Evolutionary conservation across 2,113 vertebrate genomes (phyloP).

Genomic region (Toxostoma redivivum): DNA sequence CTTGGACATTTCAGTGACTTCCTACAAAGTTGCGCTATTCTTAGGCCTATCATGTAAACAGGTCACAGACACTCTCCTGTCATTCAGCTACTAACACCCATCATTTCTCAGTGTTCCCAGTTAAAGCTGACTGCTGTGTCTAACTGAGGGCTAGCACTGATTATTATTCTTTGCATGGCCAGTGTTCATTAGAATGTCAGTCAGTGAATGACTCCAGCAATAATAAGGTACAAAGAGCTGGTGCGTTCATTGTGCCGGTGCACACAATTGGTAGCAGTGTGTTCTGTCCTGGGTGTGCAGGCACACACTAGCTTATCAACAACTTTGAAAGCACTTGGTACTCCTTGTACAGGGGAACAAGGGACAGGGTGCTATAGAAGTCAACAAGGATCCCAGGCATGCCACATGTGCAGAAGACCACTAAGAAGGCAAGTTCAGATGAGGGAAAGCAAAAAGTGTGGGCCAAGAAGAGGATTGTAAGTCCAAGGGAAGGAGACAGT

Average conservation of each 20-base stretch:
- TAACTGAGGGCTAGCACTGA: not conserved
- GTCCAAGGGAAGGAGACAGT: not conserved
- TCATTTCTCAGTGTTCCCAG: not conserved
- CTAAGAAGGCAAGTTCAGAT: not conserved
- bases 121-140: not conserved
- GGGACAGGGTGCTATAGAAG: not conserved
- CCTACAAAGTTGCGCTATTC: constrained; percentile 2
- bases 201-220: not conserved
- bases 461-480: not conserved
- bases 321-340: not conserved
- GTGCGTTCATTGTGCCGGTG: not conserved
- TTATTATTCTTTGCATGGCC: not conserved
- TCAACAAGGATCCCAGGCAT: not conserved
- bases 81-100: constrained; percentile 4
- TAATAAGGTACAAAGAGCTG: not conserved
- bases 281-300: not conserved
- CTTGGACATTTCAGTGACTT: constrained; percentile 14
- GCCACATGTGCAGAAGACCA: not conserved
- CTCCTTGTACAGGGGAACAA: not conserved
- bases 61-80: not conserved
- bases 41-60: constrained; percentile 20
- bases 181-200: not conserved
- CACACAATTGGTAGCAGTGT: not conserved
- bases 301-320: not conserved
- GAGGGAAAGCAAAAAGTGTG: not conserved